These are phyloP conservation scores for Herminia tarsipennalis DNA, from an alignment of 2,888 invertebrate species.

Conservation along the genomic window DNA sequence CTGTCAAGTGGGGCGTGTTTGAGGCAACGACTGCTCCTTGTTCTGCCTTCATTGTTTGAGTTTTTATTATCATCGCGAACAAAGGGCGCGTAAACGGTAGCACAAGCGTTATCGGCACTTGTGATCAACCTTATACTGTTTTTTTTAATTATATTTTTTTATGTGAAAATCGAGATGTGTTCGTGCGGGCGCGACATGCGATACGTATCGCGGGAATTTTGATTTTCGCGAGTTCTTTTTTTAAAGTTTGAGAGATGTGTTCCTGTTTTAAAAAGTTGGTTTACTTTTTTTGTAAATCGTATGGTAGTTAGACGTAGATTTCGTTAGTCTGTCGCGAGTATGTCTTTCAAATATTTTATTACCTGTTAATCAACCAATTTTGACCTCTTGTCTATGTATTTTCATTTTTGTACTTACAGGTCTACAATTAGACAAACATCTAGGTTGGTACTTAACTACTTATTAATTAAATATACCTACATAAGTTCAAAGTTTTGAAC, in stretches of 20 bases:
- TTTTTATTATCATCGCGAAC: constrained; percentile 79
- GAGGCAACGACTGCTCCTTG: constrained; percentile 67
- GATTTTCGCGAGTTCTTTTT: constrained; percentile 61
- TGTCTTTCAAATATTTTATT: too few species aligned
- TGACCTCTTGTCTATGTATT: too few species aligned
- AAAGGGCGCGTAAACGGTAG: constrained; percentile 84
- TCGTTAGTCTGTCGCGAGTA: too few species aligned
- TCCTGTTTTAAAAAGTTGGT: constrained; percentile 44
- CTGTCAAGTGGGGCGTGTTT: constrained; percentile 71
- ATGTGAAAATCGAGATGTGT: constrained; percentile 64
- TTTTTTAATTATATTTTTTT: constrained; percentile 63
- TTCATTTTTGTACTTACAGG: too few species aligned
- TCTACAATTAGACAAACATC: too few species aligned
- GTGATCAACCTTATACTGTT: constrained; percentile 78
- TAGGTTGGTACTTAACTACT: too few species aligned
- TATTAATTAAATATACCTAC: too few species aligned
- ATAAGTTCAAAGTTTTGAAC: too few species aligned
- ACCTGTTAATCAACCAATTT: too few species aligned
- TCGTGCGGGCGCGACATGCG: constrained; percentile 68
- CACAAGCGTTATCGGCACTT: constrained; percentile 76
- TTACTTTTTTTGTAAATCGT: constrained; percentile 29
- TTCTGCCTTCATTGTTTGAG: constrained; percentile 75
- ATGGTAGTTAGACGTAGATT: too few species aligned
- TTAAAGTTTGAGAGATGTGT: constrained; percentile 61
- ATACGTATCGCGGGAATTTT: constrained; percentile 59